Conservation (phyloP, 2,888 invertebrate genomes). For the Pteria penguin region DNA sequence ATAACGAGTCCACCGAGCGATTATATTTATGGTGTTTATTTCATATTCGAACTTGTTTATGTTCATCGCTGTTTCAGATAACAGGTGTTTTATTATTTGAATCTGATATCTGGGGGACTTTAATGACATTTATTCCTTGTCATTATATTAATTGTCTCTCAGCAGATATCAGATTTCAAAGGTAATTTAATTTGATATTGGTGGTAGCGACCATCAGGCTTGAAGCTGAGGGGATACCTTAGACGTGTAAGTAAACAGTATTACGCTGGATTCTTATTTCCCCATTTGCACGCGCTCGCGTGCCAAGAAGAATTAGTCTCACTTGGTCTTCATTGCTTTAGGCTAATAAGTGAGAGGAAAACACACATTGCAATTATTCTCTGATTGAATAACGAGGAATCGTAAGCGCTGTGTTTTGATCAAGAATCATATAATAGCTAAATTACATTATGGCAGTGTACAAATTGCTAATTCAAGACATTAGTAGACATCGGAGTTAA, state of each 20-base stretch:
- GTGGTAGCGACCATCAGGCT: constrained; percentile 35
- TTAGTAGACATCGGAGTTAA: constrained; percentile 28
- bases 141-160: constrained; percentile 42
- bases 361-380: constrained; percentile 32
- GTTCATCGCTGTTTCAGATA: not conserved
- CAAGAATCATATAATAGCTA: constrained; percentile 49
- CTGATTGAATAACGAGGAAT: constrained; percentile 46
- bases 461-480: constrained; percentile 45
- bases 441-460: constrained; percentile 46
- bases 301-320: constrained; percentile 46
- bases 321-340: constrained; percentile 37
- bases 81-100: constrained; percentile 17
- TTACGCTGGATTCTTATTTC: constrained; percentile 44
- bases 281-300: constrained; percentile 48
- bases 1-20: not conserved
- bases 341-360: constrained; percentile 35
- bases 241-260: constrained; percentile 44
- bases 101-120: constrained; percentile 19
- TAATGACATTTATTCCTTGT: constrained; percentile 29
- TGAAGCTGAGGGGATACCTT: constrained; percentile 33
- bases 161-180: constrained; percentile 46
- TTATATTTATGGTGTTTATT: not conserved
- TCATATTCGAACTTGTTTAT: not conserved
- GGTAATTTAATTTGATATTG: constrained; percentile 47
- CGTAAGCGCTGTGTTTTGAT: constrained; percentile 43